Base-by-base conservation (phyloP, 2,888 invertebrate genomes). In the Nebria salina region DNA sequence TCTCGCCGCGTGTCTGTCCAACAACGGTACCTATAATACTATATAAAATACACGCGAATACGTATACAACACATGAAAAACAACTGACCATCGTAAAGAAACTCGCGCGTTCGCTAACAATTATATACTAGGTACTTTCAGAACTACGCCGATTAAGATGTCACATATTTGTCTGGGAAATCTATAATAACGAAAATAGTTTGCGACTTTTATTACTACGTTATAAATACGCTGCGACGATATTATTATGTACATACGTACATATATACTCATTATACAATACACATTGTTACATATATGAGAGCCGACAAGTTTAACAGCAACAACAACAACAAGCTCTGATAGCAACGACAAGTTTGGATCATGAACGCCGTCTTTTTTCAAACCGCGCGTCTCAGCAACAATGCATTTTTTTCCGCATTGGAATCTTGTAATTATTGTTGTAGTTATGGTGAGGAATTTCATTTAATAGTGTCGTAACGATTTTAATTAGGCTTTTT, bases 401-500 rank as follows among this genome's bases (percentile, higher is more conserved):
- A 70, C 70, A 70, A 70, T 70, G 70, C 70, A 20, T 34, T 70
- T 25, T 70, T 70, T 70, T 70, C 25, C 25, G 34, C 25, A n/a
- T 11, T 26, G 70, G 70, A 70, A 70, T 70, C 70, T 70, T 70
- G 70, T 70, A 70, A 70, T 70, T 70, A 70, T 70, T 70, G 70
- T 70, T 70, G 20, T 34, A 70, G 70, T 70, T 54, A 70, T 34
- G 70, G 25, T 26, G 70, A 15, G 70, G 70, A 70, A 70, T 70
- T 70, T 70, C 11, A 70, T 70, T 70, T 70, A 70, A 70, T 70
- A 70, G 70, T 70, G 34, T 34, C 34, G 70, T 20, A 70, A 26
- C 70, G 70, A 70, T 70, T 70, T 70, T 70, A 70, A 70, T 70
- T 66, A 66, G 66, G 25, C 20, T 25, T 66, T 66, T 54, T 54